Conservation (phyloP, 2,797 vertebrate species). For the Anabas testudineus region DNA sequence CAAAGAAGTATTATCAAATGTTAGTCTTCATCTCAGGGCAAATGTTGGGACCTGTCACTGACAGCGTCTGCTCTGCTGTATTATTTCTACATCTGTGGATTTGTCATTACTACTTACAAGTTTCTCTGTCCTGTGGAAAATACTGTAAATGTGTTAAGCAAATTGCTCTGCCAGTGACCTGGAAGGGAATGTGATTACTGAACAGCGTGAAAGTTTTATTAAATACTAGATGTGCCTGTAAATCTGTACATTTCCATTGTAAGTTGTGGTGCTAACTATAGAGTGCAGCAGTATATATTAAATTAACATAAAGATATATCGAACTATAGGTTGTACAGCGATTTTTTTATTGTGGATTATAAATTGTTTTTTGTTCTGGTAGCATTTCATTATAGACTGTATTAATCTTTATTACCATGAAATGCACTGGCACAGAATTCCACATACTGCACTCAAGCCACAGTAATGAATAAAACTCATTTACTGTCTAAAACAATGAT, state of each 20-base stretch:
- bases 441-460: slow-evolving; percentile 65
- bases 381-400: slow-evolving; percentile 51
- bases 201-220: slow-evolving; percentile 44
- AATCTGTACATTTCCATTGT: slow-evolving; percentile 66
- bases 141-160: slow-evolving; percentile 61
- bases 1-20: slow-evolving; percentile 46
- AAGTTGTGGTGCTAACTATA: slow-evolving; percentile 65
- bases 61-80: slow-evolving; percentile 46
- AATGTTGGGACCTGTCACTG: slow-evolving; percentile 38
- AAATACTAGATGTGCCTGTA: slow-evolving; percentile 49
- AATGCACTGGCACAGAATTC: slow-evolving; percentile 75
- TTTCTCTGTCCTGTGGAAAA: slow-evolving; percentile 61
- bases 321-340: slow-evolving; percentile 47
- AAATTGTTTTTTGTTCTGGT: slow-evolving; percentile 37
- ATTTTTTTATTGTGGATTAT: slow-evolving; percentile 39
- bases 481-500: slow-evolving; percentile 46
- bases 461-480: slow-evolving; percentile 76
- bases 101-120: slow-evolving; percentile 50
- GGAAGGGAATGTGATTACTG: slow-evolving; percentile 64
- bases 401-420: slow-evolving; percentile 46
- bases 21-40: slow-evolving; percentile 64
- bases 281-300: slow-evolving; percentile 57
- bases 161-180: slow-evolving; percentile 57
- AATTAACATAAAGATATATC: slow-evolving; percentile 66
- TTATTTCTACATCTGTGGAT: slow-evolving; percentile 50